These are phyloP conservation scores for Erethizon dorsatum DNA, from an alignment of 2,797 vertebrate species.

Conservation along the genomic window DNA sequence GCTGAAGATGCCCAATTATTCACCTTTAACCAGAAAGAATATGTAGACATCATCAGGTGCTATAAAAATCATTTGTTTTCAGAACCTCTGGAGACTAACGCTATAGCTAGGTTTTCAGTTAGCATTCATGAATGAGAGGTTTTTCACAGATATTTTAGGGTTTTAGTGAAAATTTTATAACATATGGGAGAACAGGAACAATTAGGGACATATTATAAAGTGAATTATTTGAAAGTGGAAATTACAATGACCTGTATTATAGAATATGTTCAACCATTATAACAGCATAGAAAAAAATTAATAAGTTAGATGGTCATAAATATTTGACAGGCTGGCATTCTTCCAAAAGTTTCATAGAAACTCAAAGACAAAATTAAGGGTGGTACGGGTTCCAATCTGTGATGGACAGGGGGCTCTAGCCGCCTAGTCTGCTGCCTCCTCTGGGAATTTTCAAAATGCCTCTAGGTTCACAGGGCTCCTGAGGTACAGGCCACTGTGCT, in stretches of 20 bases:
- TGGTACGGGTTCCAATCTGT: not conserved
- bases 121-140: constrained; percentile 30
- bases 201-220: constrained; percentile 1
- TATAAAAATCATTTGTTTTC: not conserved
- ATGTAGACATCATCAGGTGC: not conserved
- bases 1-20: not conserved
- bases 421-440: not conserved
- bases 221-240: constrained; percentile 42
- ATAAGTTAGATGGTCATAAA: constrained; percentile 14
- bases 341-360: constrained; percentile 62
- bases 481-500: not conserved
- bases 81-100: not conserved
- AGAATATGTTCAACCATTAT: constrained; percentile 3
- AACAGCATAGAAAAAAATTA: constrained; percentile 1
- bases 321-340: constrained; percentile 50
- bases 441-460: not conserved
- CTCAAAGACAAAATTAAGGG: constrained; percentile 45
- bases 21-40: not conserved
- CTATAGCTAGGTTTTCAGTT: not conserved
- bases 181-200: not conserved
- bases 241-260: constrained; percentile 40
- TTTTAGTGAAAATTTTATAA: constrained; percentile 30
- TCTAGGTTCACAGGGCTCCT: not conserved
- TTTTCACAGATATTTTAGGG: not conserved
- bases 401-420: not conserved